Percentiles rank a stretch among this genome's conserved stretches.
These are phyloP conservation scores for Priocnemis perturbator DNA, from an alignment of 2,888 invertebrate genomes.

Conservation along the genomic window DNA sequence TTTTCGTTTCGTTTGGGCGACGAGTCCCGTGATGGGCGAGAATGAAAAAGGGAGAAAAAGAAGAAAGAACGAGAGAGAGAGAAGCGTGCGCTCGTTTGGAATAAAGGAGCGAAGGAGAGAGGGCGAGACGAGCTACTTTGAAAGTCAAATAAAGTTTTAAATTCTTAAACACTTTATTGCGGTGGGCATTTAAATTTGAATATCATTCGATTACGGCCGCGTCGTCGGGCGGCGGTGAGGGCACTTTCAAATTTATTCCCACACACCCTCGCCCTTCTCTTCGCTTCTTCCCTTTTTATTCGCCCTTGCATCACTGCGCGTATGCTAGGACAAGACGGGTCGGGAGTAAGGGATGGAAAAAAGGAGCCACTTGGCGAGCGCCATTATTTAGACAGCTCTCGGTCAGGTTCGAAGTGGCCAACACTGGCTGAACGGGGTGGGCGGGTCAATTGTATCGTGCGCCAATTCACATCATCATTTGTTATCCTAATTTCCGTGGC, in stretches of 20 bases:
- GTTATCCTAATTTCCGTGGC: too few species aligned
- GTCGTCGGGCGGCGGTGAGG: slow-evolving; percentile 27
- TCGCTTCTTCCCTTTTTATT: slow-evolving; percentile 10
- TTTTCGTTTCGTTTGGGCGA: slow-evolving; percentile 16
- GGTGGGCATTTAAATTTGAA: slow-evolving; percentile 70
- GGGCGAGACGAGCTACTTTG: slow-evolving; percentile 49
- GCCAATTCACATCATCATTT: too few species aligned
- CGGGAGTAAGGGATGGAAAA: neutral
- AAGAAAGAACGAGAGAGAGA: neutral
- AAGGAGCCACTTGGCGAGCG: neutral
- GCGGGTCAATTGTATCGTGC: too few species aligned
- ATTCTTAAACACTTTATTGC: slow-evolving; percentile 71
- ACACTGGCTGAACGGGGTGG: too few species aligned
- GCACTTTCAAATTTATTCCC: slow-evolving; percentile 56
- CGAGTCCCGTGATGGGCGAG: slow-evolving; percentile 6
- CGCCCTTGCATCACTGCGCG: neutral
- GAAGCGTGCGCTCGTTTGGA: slow-evolving; percentile 1
- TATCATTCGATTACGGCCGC: slow-evolving; percentile 69
- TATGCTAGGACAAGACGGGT: neutral
- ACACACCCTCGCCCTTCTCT: slow-evolving; percentile 27
- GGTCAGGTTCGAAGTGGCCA: too few species aligned
- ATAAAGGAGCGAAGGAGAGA: neutral
- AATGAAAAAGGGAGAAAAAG: neutral
- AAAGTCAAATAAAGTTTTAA: slow-evolving; percentile 71
- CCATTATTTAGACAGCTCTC: slow-evolving; percentile 2